phyloP scores from a whole-genome alignment of 1,140 invertebrate genomes.

The Trachymyrmex septentrionalis region DNA sequence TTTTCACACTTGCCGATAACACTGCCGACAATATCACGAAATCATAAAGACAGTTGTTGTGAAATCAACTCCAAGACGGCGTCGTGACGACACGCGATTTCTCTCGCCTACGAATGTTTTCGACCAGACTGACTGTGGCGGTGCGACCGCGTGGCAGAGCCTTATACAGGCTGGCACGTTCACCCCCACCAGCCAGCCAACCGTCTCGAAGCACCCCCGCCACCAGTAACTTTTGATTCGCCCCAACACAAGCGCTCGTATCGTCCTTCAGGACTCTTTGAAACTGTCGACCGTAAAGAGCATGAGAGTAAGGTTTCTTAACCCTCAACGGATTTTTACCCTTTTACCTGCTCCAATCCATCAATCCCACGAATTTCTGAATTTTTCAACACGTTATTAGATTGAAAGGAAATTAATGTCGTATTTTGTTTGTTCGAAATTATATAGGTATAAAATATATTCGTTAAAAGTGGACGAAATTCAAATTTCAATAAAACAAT shows the following conservation, averaged over 20 bases:
- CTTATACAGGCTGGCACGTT: constrained; percentile 82
- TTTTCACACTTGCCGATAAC: background rate
- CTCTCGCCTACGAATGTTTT: constrained; percentile 74
- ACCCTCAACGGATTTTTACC: background rate
- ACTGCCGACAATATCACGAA: background rate
- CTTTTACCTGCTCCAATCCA: background rate
- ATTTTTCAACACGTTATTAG: background rate
- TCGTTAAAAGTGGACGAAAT: no score
- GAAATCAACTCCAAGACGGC: background rate
- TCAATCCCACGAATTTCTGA: background rate
- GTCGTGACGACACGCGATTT: background rate
- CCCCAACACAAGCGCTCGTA: constrained; percentile 11
- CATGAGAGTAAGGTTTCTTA: constrained; percentile 7
- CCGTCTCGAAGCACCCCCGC: constrained; percentile 39
- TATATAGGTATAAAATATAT: no score
- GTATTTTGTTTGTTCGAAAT: no score
- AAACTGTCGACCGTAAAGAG: constrained; percentile 24
- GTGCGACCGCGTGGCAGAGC: constrained; percentile 80
- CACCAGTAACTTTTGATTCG: constrained; percentile 23
- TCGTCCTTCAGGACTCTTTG: background rate
- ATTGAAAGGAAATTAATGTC: no score
- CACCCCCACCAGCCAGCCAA: constrained; percentile 72
- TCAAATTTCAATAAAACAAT: no score
- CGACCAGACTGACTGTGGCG: constrained; percentile 78
- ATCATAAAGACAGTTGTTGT: background rate